Base-by-base conservation (phyloP, 2,113 vertebrate genomes). In the Notothenia rossii region DNA sequence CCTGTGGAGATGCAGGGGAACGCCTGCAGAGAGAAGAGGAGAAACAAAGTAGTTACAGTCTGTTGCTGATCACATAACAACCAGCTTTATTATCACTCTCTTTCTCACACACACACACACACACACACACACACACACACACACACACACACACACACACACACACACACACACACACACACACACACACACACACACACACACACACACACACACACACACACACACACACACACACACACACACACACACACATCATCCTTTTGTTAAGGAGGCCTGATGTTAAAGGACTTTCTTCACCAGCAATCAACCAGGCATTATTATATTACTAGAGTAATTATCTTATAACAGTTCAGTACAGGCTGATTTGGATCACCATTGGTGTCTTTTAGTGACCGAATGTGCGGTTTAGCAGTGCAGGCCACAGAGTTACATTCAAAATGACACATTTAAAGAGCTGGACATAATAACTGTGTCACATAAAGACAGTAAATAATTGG, bases 1-100 rank as follows among this genome's bases (percentile, higher is more conserved):
- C 97, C 96, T 3, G 97, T 97, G 72, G 96, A 97, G 92, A 98
- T 97, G 90, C 96, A 97, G 3, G 96, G 96, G 76, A 97, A 97
- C 40, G 96, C 97, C 97, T 98, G 93, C 55, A 48, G 61, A 79
- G 18, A 17, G 69, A 88, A 62, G 88, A 68, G 2, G 79, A 73
- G 68, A 83, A 70, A 86, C 3, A 83, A 65, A 67, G 10, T 65
- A 53, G 53, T 75, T 87, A 83, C 20, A 69, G 2, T 78, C 13
- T 66, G 65, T 59, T 56, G n/a, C 12, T 65, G 63, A 82, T 70
- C 54, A 84, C 53, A 71, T 67, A 63, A 56, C 22, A 61, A 45
- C 51, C 53, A n/a, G 49, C 18, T 4, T 43, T 10, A 22, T 1
- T 36, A 36, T 36, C 36, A 36, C 13, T 7, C 58, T 33, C 77